Base-by-base conservation (phyloP, 2,113 vertebrate species). In the Cyanoramphus novaezelandiae region DNA sequence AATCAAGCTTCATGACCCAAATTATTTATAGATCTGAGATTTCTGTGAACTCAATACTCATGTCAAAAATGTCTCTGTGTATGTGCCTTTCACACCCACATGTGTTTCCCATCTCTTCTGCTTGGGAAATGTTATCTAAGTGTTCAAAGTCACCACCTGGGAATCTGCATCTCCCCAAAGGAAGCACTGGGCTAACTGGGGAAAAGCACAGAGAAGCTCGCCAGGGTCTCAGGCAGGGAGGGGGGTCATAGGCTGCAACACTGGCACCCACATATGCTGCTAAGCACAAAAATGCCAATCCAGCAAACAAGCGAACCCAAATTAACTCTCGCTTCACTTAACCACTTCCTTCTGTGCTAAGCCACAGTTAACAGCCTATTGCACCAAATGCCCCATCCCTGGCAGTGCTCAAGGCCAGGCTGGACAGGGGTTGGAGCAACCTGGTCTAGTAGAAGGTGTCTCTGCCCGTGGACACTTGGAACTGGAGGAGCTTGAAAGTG, bases 21-120 rank as follows among this genome's bases (percentile, higher is more conserved):
- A 88, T 96, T 97, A 95, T 96, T 97, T 96, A 95, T 89, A 97
- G 97, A 96, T 49, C 90, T 71, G 79, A 96, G 88, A 53, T 86
- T 93, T 93, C 89, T 62, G 86, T 44, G 89, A 91, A 92, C 85
- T 82, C 95, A 33, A 72, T 35, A 37, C 65, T 90, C 49, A 33
- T 82, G 86, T 93, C 95, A 92, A 64, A 89, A 94, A 82, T 5
- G 46, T 90, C 83, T 96, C 88, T 62, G 29, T 35, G 35, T 71
- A 25, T 65, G 11, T n/a, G 62, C 70, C 19, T 72, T 35, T 63
- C 41, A 60, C 81, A 75, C 85, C 87, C 71, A 68, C 76, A 24
- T 6, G 46, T 35, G n/a, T 4, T 46, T 60, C 41, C 60, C 35
- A 8, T 28, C 71, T 55, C 64, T 53, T 3, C 52, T 62, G 90